Conservation (phyloP, 1,140 invertebrate genomes). For the Dufourea novaeangliae region DNA sequence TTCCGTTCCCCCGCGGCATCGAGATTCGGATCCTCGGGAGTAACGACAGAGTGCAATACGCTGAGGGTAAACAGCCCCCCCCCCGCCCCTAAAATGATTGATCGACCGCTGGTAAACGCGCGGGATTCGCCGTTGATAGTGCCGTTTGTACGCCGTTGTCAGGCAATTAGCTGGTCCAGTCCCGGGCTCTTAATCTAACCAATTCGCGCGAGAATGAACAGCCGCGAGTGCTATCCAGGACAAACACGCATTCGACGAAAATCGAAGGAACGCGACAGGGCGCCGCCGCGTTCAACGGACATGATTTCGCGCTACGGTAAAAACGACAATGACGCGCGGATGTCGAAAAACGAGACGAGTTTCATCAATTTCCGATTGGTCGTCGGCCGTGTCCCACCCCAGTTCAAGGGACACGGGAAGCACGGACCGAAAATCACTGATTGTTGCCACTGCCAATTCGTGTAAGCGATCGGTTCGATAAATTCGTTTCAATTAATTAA, state of each 20-base stretch:
- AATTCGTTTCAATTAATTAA: constrained; percentile 48
- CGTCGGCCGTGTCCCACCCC: too few species aligned
- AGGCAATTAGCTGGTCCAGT: constrained; percentile 4
- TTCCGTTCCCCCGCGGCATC: not conserved
- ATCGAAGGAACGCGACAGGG: not conserved
- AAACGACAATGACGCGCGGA: not conserved
- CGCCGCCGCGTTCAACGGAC: not conserved
- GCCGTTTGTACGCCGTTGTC: constrained; percentile 25
- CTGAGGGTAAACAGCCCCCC: not conserved
- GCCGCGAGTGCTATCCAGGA: not conserved
- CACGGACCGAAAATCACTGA: constrained; percentile 38
- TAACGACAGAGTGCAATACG: not conserved
- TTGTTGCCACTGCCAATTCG: constrained; percentile 36
- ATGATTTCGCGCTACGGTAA: not conserved
- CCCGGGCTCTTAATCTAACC: constrained; percentile 23
- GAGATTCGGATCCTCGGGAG: not conserved
- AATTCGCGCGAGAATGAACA: not conserved
- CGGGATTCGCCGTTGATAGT: not conserved
- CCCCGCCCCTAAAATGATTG: constrained; percentile 22
- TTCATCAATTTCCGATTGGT: constrained; percentile 34
- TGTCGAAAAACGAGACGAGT: not conserved
- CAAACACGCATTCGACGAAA: too few species aligned
- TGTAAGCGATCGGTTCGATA: constrained; percentile 48
- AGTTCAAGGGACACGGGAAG: constrained; percentile 30
- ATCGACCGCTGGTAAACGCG: constrained; percentile 23